phyloP scores from a whole-genome alignment of 2,888 invertebrate genomes.

The Petrolisthes manimaculis region DNA sequence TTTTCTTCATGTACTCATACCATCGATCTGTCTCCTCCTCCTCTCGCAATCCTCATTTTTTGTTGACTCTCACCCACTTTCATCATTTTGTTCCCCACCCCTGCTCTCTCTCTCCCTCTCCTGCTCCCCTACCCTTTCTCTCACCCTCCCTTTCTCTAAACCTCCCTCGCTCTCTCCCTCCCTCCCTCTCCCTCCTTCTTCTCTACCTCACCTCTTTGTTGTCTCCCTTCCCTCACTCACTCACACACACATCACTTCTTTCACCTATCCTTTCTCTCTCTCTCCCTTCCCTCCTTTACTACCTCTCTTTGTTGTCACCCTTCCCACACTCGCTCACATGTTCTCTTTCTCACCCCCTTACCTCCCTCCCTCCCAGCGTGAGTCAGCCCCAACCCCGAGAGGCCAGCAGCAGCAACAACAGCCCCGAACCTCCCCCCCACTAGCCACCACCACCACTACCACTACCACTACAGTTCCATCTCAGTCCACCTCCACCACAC shows the following conservation, averaged over 20 bases:
- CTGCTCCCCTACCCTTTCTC: not conserved
- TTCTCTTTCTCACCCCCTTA: not conserved
- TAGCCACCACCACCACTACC: slow-evolving; percentile 5
- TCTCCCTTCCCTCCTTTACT: not conserved
- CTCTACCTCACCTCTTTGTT: not conserved
- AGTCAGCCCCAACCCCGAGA: not conserved
- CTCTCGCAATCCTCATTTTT: not conserved
- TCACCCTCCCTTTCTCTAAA: not conserved
- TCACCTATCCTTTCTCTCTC: not conserved
- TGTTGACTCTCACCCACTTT: not conserved
- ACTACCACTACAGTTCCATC: no score
- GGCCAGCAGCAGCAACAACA: not conserved
- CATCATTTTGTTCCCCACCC: not conserved
- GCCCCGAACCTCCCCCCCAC: not conserved
- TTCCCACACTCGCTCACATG: not conserved
- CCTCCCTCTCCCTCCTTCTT: not conserved
- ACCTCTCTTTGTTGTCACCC: not conserved
- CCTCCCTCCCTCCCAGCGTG: slow-evolving; percentile 9
- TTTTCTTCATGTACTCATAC: not conserved
- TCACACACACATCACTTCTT: not conserved
- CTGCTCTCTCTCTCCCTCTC: not conserved
- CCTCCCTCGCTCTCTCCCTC: not conserved
- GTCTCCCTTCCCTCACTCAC: not conserved
- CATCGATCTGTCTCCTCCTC: not conserved
- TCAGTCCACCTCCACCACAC: no score